A percentile compares a stretch with the other conserved stretches of the same genome.
Evolutionary conservation across 2,113 vertebrate genomes (phyloP).

Genomic region (Xerus inauris): DNA sequence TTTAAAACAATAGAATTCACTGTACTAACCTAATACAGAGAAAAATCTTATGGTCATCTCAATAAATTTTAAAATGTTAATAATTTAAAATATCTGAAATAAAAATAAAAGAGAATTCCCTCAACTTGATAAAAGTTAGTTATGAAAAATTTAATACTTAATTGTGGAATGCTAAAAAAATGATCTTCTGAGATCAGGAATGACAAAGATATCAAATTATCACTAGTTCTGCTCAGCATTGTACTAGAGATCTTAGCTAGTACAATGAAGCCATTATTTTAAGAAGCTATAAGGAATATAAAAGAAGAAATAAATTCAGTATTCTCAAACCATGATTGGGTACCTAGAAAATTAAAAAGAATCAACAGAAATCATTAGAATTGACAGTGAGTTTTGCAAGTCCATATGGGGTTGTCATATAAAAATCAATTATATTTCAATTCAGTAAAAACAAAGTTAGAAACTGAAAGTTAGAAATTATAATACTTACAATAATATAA

Average conservation of each 20-base stretch:
- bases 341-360: neutral
- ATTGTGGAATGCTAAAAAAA: neutral
- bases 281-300: neutral
- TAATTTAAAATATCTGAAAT: neutral
- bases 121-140: neutral
- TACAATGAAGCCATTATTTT: neutral
- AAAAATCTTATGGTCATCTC: neutral
- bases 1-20: neutral
- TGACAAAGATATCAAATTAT: neutral
- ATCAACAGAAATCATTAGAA: neutral
- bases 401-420: neutral
- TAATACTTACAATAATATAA: neutral
- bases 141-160: neutral
- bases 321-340: neutral
- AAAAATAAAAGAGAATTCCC: neutral
- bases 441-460: neutral
- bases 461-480: conserved; percentile 12
- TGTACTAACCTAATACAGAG: neutral
- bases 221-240: neutral
- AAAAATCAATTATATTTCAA: neutral
- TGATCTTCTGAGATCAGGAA: neutral
- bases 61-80: neutral
- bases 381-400: neutral
- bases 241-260: neutral
- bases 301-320: neutral